Conservation (phyloP, 2,888 invertebrate genomes). For the Ornithoptera priamus region DNA sequence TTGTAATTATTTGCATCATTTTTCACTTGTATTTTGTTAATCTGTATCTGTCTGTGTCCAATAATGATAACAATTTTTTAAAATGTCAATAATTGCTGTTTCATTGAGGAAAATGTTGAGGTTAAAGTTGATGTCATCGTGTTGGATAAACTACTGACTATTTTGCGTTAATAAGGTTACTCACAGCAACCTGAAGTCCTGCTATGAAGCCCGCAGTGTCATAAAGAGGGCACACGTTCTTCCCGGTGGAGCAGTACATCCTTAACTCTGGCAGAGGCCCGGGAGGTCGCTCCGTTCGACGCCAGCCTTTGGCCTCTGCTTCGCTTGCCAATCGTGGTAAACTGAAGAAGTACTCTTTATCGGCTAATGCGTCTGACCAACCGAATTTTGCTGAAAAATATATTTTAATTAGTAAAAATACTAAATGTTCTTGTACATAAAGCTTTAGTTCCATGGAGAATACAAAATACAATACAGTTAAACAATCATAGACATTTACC, state of each 20-base stretch:
- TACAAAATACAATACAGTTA: background rate
- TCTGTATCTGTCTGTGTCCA: no score
- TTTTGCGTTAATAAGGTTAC: slow-evolving; percentile 33
- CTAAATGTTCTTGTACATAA: background rate
- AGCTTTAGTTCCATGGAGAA: background rate
- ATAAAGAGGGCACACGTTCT: slow-evolving; percentile 64
- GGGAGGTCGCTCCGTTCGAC: slow-evolving; percentile 55
- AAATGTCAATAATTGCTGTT: no score
- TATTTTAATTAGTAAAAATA: background rate
- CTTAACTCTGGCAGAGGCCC: slow-evolving; percentile 62
- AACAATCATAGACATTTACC: slow-evolving; percentile 31
- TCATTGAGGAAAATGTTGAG: no score
- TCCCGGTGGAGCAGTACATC: slow-evolving; percentile 64
- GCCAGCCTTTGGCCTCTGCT: slow-evolving; percentile 62
- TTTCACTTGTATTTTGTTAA: no score
- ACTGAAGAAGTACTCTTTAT: slow-evolving; percentile 69
- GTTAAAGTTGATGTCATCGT: no score
- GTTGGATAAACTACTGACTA: no score
- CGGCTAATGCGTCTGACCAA: slow-evolving; percentile 67
- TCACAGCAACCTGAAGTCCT: slow-evolving; percentile 69
- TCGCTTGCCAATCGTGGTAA: slow-evolving; percentile 65
- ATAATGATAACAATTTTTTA: no score
- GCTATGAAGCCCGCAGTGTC: slow-evolving; percentile 69
- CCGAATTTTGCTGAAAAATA: slow-evolving; percentile 64
- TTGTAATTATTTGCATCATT: no score